phyloP scores from a whole-genome alignment of 2,888 invertebrate genomes.

The Drosophila kambysellisi region DNA sequence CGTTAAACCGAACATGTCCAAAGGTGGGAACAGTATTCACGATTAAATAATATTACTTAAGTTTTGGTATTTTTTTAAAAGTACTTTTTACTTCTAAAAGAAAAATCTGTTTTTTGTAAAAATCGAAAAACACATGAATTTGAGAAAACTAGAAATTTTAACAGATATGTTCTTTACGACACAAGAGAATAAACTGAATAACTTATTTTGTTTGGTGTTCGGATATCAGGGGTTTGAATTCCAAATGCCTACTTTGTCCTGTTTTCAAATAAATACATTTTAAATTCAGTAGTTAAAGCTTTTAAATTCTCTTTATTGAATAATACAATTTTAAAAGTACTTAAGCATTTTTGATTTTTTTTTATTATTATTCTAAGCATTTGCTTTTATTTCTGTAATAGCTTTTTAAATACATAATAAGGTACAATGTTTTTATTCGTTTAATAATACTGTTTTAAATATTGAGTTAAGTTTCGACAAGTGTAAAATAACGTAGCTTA shows the following conservation, averaged over 20 bases:
- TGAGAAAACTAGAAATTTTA: conserved; percentile 48
- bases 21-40: not conserved
- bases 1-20: conserved; percentile 65
- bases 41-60: conserved; percentile 10
- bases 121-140: conserved; percentile 35
- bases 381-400: conserved; percentile 44
- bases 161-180: conserved; percentile 54
- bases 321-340: not conserved
- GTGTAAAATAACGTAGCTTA: conserved; percentile 62
- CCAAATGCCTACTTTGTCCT: conserved; percentile 27
- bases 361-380: conserved; percentile 17
- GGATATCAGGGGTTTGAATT: not conserved
- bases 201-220: too few relatives aligned
- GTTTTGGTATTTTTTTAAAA: not conserved
- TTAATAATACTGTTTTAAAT: conserved; percentile 48
- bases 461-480: conserved; percentile 60
- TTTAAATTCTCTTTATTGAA: conserved; percentile 6
- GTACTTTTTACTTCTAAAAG: not conserved
- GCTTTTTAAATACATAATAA: conserved; percentile 53
- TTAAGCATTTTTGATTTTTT: conserved; percentile 23
- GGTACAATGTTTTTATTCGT: conserved; percentile 63
- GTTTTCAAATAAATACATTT: not conserved
- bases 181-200: conserved; percentile 49
- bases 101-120: conserved; percentile 3
- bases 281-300: not conserved